Conservation (phyloP, 2,113 vertebrate genomes). For the Cacatua alba region DNA sequence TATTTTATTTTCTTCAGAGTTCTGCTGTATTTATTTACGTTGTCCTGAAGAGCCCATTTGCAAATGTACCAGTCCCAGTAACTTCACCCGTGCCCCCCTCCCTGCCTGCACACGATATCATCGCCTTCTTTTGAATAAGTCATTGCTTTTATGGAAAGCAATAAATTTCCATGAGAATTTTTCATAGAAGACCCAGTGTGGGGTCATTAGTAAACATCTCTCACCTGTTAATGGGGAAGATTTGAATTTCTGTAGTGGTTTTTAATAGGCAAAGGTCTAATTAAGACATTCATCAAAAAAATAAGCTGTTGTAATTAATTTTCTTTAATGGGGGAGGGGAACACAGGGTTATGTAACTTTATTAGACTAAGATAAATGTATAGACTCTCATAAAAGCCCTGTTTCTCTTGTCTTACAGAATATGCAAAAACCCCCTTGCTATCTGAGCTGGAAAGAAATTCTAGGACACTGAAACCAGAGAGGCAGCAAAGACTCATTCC, state of each 20-base stretch:
- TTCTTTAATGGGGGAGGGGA: neutral
- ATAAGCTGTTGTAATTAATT: neutral
- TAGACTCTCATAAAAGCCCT: neutral
- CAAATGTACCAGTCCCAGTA: neutral
- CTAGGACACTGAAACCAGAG: neutral
- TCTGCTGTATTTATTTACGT: conserved; percentile 49
- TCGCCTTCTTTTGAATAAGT: conserved; percentile 43
- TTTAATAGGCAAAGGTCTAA: neutral
- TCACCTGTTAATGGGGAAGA: neutral
- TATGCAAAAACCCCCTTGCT: neutral
- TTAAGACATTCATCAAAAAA: neutral
- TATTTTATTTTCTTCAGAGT: conserved; percentile 39
- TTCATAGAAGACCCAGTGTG: neutral
- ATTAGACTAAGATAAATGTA: neutral
- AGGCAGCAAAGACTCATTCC: neutral
- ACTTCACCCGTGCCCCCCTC: neutral
- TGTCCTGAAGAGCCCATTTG: conserved; percentile 33
- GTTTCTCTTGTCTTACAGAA: neutral
- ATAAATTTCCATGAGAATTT: conserved; percentile 29
- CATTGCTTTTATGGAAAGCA: neutral
- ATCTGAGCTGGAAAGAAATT: conserved; percentile 31
- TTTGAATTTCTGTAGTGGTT: neutral
- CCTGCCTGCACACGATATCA: neutral
- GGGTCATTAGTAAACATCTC: conserved; percentile 12
- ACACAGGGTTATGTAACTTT: neutral